phyloP scores from a whole-genome alignment of 2,888 invertebrate species.

The Cenopis cana region DNA sequence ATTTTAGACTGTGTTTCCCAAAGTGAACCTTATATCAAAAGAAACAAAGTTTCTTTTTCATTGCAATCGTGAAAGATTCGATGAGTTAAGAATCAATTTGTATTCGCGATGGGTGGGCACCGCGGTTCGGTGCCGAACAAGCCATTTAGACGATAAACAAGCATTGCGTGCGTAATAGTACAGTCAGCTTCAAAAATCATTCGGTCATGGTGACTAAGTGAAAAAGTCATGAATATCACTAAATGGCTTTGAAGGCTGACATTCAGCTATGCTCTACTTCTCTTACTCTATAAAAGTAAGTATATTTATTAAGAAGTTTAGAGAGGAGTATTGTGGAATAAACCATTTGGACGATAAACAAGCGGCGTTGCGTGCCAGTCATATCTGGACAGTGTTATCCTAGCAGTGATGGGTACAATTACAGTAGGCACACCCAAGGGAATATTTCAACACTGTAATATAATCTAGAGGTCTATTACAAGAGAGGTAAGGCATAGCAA shows the following conservation, averaged over 20 bases:
- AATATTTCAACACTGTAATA: too few relatives aligned
- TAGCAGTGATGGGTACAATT: background rate
- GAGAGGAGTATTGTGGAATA: background rate
- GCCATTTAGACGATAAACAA: conserved; percentile 33
- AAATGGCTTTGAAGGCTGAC: too few relatives aligned
- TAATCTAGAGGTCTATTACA: too few relatives aligned
- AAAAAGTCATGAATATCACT: too few relatives aligned
- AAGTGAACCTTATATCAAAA: background rate
- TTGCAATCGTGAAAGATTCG: background rate
- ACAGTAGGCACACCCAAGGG: background rate
- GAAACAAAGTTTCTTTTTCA: background rate
- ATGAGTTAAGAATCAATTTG: conserved; percentile 26
- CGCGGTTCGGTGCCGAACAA: conserved; percentile 16
- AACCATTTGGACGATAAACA: conserved; percentile 21
- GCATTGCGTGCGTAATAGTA: conserved; percentile 19
- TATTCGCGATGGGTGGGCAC: conserved; percentile 17
- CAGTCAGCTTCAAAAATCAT: background rate
- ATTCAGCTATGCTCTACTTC: too few relatives aligned
- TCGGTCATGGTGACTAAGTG: too few relatives aligned
- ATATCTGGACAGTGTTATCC: conserved; percentile 34
- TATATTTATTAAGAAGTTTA: background rate
- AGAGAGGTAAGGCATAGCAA: too few relatives aligned
- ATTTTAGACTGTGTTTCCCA: background rate
- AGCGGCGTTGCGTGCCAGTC: conserved; percentile 24
- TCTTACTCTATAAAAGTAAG: too few relatives aligned